phyloP scores from a whole-genome alignment of 2,113 vertebrate species.

The Saccopteryx bilineata region DNA sequence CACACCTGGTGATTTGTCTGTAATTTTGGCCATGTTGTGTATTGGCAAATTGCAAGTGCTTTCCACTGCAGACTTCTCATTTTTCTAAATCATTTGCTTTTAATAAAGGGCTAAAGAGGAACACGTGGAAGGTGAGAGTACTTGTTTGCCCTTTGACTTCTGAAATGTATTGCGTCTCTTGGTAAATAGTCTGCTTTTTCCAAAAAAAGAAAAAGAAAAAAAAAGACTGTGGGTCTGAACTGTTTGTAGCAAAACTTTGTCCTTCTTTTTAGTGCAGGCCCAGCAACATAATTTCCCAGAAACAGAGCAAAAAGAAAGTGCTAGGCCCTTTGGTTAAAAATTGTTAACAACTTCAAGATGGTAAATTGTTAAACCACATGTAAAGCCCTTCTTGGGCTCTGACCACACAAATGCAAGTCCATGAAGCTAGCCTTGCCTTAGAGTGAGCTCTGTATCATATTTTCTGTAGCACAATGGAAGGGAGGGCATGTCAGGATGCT shows the following conservation, averaged over 20 bases:
- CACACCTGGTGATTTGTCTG: not conserved
- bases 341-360: not conserved
- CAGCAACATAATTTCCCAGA: not conserved
- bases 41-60: not conserved
- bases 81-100: slow-evolving; percentile 26
- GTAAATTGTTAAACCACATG: not conserved
- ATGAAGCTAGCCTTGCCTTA: fast-evolving
- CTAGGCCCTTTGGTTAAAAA: not conserved
- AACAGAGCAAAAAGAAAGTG: not conserved
- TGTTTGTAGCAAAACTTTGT: not conserved
- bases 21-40: not conserved
- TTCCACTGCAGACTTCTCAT: not conserved
- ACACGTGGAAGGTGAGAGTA: not conserved
- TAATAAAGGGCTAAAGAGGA: not conserved
- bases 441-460: not conserved
- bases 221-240: not conserved
- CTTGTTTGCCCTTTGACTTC: not conserved
- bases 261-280: not conserved
- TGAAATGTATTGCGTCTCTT: not conserved
- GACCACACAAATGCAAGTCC: too few relatives aligned
- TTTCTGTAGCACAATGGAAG: not conserved
- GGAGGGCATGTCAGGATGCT: not conserved
- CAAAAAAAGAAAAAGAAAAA: not conserved
- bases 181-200: not conserved
- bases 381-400: not conserved